phyloP scores from a whole-genome alignment of 2,113 vertebrate species.

The Sitta europaea region DNA sequence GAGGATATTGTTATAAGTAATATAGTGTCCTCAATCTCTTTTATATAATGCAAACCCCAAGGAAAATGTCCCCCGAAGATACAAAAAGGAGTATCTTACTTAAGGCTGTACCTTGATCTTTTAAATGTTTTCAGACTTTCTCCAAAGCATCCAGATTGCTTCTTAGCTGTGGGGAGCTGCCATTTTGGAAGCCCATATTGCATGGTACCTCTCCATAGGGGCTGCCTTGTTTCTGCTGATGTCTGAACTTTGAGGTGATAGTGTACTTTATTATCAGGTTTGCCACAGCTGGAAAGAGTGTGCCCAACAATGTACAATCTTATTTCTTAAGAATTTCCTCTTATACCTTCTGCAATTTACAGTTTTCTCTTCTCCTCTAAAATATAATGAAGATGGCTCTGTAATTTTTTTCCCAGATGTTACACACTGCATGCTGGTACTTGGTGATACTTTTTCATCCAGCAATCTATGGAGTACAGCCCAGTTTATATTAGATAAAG shows the following conservation, averaged over 20 bases:
- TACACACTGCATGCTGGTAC: not conserved
- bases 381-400: conserved; percentile 52
- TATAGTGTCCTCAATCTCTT: not conserved
- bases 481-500: not conserved
- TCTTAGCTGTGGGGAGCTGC: conserved; percentile 5
- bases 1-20: not conserved
- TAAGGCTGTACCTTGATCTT: conserved; percentile 15
- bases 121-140: conserved; percentile 30
- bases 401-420: conserved; percentile 54
- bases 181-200: conserved; percentile 40
- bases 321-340: conserved; percentile 52
- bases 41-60: not conserved
- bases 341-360: not conserved
- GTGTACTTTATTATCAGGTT: conserved; percentile 54
- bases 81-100: not conserved
- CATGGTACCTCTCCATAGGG: conserved; percentile 20
- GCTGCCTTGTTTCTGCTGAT: conserved; percentile 50
- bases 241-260: conserved; percentile 24
- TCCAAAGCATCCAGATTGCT: conserved; percentile 7
- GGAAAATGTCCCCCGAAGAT: not conserved
- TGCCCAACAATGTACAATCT: conserved; percentile 26
- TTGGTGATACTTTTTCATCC: conserved; percentile 33
- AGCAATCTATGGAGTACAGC: not conserved
- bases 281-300: conserved; percentile 49
- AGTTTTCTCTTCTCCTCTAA: conserved; percentile 36